Conservation (phyloP, 2,113 vertebrate species). For the Hippocampus zosterae region DNA sequence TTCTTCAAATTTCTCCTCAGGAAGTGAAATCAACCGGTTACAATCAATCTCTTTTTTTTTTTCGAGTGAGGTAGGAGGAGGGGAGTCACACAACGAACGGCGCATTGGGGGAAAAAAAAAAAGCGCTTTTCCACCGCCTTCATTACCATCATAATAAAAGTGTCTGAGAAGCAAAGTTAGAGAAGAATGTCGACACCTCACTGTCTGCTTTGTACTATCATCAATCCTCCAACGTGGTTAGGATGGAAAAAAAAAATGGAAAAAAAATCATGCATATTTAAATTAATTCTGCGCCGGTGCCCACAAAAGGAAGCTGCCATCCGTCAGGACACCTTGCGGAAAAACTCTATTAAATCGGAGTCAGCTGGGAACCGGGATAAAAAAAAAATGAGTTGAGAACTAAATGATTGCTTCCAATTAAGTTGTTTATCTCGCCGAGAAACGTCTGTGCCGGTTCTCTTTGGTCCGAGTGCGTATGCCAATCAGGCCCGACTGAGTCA, state of each 20-base stretch:
- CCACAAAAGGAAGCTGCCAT: slow-evolving; percentile 63
- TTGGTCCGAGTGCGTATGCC: slow-evolving; percentile 54
- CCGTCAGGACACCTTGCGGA: slow-evolving; percentile 62
- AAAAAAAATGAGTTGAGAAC: slow-evolving; percentile 42
- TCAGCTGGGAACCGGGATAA: slow-evolving; percentile 30
- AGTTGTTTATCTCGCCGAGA: slow-evolving; percentile 62
- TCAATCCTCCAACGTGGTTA: slow-evolving; percentile 63
- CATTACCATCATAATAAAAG: slow-evolving; percentile 62
- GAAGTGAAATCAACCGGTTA: neutral
- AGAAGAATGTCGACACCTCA: slow-evolving; percentile 61
- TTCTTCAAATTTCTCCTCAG: slow-evolving; percentile 20
- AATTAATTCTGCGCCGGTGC: slow-evolving; percentile 74
- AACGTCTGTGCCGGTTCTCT: slow-evolving; percentile 56
- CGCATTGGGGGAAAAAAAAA: slow-evolving; percentile 5
- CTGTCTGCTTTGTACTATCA: slow-evolving; percentile 65
- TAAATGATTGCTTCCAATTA: slow-evolving; percentile 65
- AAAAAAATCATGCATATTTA: slow-evolving; percentile 68
- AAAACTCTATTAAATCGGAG: slow-evolving; percentile 61
- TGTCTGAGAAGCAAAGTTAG: slow-evolving; percentile 59
- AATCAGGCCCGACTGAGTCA: slow-evolving; percentile 57
- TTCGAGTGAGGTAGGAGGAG: too few relatives aligned
- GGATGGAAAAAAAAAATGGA: neutral
- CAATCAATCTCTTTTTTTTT: slow-evolving; percentile 1
- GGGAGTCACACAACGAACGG: neutral
- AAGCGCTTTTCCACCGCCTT: slow-evolving; percentile 34